Conservation (phyloP, 2,113 vertebrate genomes). For the Carassius gibelio region DNA sequence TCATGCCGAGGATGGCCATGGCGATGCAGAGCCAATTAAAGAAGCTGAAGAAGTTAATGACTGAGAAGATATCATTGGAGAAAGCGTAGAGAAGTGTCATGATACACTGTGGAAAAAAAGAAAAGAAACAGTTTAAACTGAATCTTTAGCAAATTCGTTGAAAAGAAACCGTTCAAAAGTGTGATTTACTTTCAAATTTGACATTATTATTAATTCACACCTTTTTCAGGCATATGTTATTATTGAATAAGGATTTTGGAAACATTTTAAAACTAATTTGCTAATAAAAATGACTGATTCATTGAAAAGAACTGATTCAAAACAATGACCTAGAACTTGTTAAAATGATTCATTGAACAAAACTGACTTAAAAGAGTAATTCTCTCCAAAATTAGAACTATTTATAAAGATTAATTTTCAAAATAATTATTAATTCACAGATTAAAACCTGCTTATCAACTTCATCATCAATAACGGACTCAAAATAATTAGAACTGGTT, state of each 20-base stretch:
- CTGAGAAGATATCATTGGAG: constrained; percentile 94
- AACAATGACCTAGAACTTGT: neutral
- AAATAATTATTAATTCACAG: too few relatives aligned
- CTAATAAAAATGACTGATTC: neutral
- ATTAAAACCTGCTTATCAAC: too few relatives aligned
- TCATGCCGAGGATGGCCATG: constrained; percentile 93
- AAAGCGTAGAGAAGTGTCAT: constrained; percentile 98
- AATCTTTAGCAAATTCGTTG: neutral
- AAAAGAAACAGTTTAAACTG: constrained; percentile 4
- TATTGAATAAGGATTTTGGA: neutral
- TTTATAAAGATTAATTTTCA: too few relatives aligned
- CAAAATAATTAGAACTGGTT: neutral
- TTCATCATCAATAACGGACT: too few relatives aligned
- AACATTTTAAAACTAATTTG: neutral
- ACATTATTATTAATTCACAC: too few relatives aligned
- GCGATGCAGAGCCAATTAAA: constrained; percentile 99
- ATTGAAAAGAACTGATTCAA: neutral
- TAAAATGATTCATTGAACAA: neutral
- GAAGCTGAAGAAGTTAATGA: constrained; percentile 99
- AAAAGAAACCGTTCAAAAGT: neutral
- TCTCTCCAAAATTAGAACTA: neutral
- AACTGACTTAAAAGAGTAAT: neutral
- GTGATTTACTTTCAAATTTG: neutral
- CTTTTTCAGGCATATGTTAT: too few relatives aligned
- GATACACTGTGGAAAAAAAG: constrained; percentile 76